Conservation (phyloP, 1,140 invertebrate species). For the Leptinotarsa undecemlineata region DNA sequence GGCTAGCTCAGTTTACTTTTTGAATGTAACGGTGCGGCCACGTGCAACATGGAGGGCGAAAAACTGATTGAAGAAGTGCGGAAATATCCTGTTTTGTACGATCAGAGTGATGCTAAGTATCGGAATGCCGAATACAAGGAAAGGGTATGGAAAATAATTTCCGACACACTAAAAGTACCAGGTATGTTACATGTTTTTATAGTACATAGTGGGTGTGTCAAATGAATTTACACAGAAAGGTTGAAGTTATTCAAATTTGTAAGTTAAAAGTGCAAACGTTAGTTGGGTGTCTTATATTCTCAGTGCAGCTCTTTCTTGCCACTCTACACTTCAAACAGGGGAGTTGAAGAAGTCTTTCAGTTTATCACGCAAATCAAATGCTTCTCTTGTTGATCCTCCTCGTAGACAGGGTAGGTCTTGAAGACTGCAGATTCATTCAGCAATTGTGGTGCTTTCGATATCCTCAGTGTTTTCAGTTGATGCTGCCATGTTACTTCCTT, state of each 20-base stretch:
- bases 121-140: slow-evolving; percentile 15
- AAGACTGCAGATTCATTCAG: not conserved
- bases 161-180: not conserved
- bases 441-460: not conserved
- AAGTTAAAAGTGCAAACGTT: too few species aligned
- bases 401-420: slow-evolving; percentile 8
- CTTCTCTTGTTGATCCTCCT: not conserved
- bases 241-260: too few species aligned
- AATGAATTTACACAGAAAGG: too few species aligned
- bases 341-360: slow-evolving; percentile 15
- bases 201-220: too few species aligned
- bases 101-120: slow-evolving; percentile 11
- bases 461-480: not conserved
- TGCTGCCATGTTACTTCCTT: slow-evolving; percentile 5
- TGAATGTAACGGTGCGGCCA: too few species aligned
- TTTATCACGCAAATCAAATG: slow-evolving; percentile 13
- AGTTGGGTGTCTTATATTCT: not conserved
- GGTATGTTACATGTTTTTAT: not conserved
- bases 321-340: not conserved
- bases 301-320: slow-evolving; percentile 13
- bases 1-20: too few species aligned
- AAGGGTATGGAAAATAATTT: slow-evolving; percentile 1
- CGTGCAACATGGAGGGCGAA: too few species aligned
- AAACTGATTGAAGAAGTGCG: slow-evolving; percentile 11
- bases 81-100: slow-evolving; percentile 17